Percentiles rank a stretch among this genome's conserved stretches.
phyloP scores from a whole-genome alignment of 2,797 vertebrate species.

The Paedocypris micromegethes region DNA sequence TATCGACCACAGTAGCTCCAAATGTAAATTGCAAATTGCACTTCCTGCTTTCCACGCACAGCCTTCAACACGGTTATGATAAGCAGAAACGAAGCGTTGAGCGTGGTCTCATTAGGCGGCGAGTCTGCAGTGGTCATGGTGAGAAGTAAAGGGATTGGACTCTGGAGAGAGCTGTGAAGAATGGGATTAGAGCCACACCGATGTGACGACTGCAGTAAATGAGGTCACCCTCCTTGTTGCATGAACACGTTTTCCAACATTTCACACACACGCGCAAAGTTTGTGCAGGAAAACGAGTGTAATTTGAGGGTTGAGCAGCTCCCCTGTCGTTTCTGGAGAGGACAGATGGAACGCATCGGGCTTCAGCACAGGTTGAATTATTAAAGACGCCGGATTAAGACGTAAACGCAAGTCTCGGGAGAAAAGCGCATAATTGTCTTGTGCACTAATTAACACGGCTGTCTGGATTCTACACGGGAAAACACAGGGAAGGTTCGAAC shows the following conservation, averaged over 20 bases:
- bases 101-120: neutral
- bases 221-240: conserved; percentile 34
- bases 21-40: no score
- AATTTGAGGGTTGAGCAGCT: conserved; percentile 1
- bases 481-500: conserved; percentile 49
- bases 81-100: neutral
- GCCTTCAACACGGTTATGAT: no score
- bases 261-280: neutral
- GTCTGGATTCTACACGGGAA: conserved; percentile 34
- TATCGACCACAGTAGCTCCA: no score
- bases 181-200: conserved; percentile 53
- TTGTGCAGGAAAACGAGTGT: neutral
- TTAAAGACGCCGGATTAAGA: conserved; percentile 71
- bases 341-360: conserved; percentile 25
- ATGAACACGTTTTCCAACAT: conserved; percentile 3
- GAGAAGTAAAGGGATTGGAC: conserved; percentile 46
- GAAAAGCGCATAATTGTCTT: conserved; percentile 65
- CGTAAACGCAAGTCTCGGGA: conserved; percentile 66
- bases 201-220: conserved; percentile 49
- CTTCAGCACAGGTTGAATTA: conserved; percentile 68
- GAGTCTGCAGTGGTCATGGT: conserved; percentile 40
- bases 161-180: conserved; percentile 48
- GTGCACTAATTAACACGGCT: conserved; percentile 63
- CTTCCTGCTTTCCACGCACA: no score
- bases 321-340: conserved; percentile 15